phyloP scores from a whole-genome alignment of 2,797 vertebrate genomes.

The Manis crassicaudata region DNA sequence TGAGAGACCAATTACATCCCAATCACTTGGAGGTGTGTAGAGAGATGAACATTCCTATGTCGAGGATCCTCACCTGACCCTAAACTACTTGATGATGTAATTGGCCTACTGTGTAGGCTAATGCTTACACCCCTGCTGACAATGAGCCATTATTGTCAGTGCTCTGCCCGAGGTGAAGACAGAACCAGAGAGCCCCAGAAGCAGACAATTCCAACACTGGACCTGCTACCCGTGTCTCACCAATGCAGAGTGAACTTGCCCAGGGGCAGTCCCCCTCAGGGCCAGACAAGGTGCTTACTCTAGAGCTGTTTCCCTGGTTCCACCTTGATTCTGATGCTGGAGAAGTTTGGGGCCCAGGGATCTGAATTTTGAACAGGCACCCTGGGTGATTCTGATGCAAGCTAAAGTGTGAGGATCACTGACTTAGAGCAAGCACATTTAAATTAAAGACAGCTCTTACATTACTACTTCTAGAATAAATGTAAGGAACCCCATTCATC shows the following conservation, averaged over 20 bases:
- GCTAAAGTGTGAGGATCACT: not conserved
- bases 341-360: not conserved
- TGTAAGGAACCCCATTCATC: not conserved
- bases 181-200: too few relatives aligned
- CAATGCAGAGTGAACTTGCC: too few relatives aligned
- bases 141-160: too few relatives aligned
- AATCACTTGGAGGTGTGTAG: not conserved
- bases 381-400: not conserved
- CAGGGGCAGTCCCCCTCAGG: too few relatives aligned
- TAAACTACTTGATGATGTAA: too few relatives aligned
- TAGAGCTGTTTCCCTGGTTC: not conserved
- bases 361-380: slow-evolving; percentile 4
- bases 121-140: too few relatives aligned
- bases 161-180: too few relatives aligned
- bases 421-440: not conserved
- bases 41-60: too few relatives aligned
- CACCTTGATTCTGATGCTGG: not conserved
- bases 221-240: too few relatives aligned
- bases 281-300: not conserved
- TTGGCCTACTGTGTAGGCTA: too few relatives aligned
- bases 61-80: too few relatives aligned
- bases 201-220: too few relatives aligned
- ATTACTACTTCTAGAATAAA: slow-evolving; percentile 33
- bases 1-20: not conserved
- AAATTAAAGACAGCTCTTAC: not conserved